A percentile compares a stretch with the other conserved stretches of the same genome.
These are phyloP conservation scores for Mythimna impura DNA, from an alignment of 2,888 invertebrate genomes.

Conservation along the genomic window DNA sequence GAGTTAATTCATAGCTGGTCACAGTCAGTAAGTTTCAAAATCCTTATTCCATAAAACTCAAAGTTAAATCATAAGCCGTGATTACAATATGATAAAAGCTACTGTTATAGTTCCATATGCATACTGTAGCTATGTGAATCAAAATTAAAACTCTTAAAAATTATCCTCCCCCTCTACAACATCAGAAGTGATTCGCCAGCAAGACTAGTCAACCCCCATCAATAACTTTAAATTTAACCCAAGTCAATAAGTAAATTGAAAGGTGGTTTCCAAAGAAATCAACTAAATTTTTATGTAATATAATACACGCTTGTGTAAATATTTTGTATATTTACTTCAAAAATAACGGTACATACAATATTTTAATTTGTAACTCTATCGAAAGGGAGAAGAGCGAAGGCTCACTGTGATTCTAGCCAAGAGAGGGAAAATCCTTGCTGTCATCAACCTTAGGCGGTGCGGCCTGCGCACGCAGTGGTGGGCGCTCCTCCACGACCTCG, in stretches of 20 bases:
- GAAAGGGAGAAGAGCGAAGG: conserved; percentile 85
- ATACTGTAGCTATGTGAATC: conserved; percentile 82
- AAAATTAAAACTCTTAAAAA: conserved; percentile 83
- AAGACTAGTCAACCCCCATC: conserved; percentile 63
- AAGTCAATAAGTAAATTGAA: conserved; percentile 59
- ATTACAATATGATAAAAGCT: conserved; percentile 89
- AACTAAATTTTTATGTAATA: conserved; percentile 83
- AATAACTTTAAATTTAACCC: conserved; percentile 56
- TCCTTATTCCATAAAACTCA: conserved; percentile 83
- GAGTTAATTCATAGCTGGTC: conserved; percentile 88
- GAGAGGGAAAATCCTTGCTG: conserved; percentile 98
- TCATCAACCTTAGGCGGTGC: conserved; percentile 97
- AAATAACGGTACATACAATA: conserved; percentile 91
- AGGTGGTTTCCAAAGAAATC: conserved; percentile 66
- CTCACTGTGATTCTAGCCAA: conserved; percentile 92
- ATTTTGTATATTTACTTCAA: conserved; percentile 91
- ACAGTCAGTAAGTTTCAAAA: conserved; percentile 83
- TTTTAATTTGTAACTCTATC: conserved; percentile 89
- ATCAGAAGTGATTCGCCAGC: conserved; percentile 73
- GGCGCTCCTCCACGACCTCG: conserved; percentile 81
- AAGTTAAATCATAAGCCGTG: conserved; percentile 87
- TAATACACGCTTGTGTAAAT: conserved; percentile 90
- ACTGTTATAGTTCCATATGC: conserved; percentile 85
- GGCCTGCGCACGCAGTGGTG: conserved; percentile 75
- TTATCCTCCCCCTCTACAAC: conserved; percentile 84